Evolutionary conservation across 2,888 invertebrate genomes (phyloP), one percentile per base, ranked within the genome.

Genomic region (Fragum fragum): DNA sequence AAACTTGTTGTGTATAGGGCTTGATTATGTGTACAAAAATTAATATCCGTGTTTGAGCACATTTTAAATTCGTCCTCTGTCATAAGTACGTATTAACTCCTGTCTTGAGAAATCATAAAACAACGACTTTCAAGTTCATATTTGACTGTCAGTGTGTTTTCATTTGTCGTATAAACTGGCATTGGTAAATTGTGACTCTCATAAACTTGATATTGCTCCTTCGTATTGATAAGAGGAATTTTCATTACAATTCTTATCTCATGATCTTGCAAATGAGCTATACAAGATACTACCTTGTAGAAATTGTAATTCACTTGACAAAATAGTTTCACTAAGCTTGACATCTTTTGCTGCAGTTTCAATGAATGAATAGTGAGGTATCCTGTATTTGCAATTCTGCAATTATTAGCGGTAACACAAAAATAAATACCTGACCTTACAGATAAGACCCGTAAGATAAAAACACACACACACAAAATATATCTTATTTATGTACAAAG

Each of bases 301-400:
- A 23, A 57, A 39, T 18, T 73, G 18, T 11, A 23, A 23, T 28
- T 39, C 26, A 11, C 36, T n/a, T 42, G 32, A 21, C 7, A 73
- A 26, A 14, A 73, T 47, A 11, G 32, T 42, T 42, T 39, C 42
- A 57, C 42, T 47, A 6, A n/a, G 16, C 21, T 23, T 23, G 1
- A 73, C n/a, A 39, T 73, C 73, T 57, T 57, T 6, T 57, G 57
- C 26, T 21, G 71, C 75, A 42, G 71, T 52, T n/a, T 29, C 28
- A 21, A 75, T 72, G 2, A 80, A 72, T 5, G 7, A 28, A 16
- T 71, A 57, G 26, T 47, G 29, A n/a, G 47, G 47, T n/a, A 16
- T 47, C 47, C 47, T 47, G 47, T 47, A 47, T 47, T 36, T 36
- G 32, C 3, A 47, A n/a, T 47, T 47, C 47, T 9, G 47, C 47